These are phyloP conservation scores for Apus apus DNA, from an alignment of 2,113 vertebrate genomes.

Conservation along the genomic window DNA sequence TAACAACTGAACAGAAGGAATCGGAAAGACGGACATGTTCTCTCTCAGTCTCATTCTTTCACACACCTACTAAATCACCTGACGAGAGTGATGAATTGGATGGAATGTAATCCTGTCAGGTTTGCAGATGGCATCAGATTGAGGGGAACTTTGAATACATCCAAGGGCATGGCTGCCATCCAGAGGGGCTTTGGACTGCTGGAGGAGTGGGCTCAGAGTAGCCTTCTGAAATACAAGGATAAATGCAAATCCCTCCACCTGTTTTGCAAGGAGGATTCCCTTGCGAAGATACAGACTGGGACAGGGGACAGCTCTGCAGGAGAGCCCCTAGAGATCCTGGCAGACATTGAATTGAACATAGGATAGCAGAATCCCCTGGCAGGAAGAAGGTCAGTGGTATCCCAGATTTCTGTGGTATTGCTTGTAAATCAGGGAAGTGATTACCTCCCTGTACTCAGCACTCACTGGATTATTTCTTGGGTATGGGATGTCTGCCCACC, in stretches of 20 bases:
- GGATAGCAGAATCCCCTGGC: background rate
- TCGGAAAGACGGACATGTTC: background rate
- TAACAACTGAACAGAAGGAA: background rate
- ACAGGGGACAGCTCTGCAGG: background rate
- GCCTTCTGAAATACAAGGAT: background rate
- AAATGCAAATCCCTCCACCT: background rate
- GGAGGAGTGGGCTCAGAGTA: background rate
- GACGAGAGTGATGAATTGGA: background rate
- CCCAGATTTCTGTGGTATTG: background rate
- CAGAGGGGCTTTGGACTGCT: background rate
- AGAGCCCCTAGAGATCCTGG: background rate
- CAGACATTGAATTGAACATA: background rate
- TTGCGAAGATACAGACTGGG: background rate
- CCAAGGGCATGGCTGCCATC: background rate
- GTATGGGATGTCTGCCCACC: background rate
- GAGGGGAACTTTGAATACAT: background rate
- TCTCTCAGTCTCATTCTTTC: background rate
- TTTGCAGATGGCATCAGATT: background rate
- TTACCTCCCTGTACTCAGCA: background rate
- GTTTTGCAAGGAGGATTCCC: background rate
- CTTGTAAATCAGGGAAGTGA: background rate
- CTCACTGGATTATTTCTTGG: background rate
- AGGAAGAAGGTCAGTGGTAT: fast-evolving
- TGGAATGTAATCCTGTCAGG: background rate
- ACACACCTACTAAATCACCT: background rate